A percentile compares a stretch with the other conserved stretches of the same genome.
phyloP scores from a whole-genome alignment of 2,797 vertebrate species.

The Poliocrania exsul region DNA sequence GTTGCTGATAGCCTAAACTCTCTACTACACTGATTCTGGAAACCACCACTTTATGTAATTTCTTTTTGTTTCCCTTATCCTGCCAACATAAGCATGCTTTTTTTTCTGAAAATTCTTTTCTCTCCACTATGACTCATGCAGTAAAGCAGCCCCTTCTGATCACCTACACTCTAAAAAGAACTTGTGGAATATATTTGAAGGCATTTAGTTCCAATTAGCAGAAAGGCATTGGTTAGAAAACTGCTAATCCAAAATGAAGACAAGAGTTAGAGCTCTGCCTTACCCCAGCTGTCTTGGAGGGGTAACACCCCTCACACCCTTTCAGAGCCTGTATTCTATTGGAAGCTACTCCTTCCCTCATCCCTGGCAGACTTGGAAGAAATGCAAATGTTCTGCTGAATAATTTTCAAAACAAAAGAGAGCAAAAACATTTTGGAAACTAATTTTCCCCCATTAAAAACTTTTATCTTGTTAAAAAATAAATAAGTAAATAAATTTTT shows the following conservation, averaged over 20 bases:
- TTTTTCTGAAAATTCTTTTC: background rate
- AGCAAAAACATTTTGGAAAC: background rate
- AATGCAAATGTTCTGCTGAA: background rate
- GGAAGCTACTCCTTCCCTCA: background rate
- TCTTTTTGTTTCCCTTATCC: background rate
- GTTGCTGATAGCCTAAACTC: background rate
- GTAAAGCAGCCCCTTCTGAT: background rate
- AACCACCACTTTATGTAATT: background rate
- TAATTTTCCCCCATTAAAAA: background rate
- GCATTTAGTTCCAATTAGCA: background rate
- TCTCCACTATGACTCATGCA: background rate
- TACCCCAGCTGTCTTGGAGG: accelerated
- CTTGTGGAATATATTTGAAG: background rate
- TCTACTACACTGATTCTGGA: background rate
- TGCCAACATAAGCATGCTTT: background rate
- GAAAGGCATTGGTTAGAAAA: background rate
- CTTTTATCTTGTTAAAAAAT: background rate
- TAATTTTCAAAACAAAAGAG: background rate
- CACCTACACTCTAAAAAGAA: background rate
- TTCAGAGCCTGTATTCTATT: background rate
- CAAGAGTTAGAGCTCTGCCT: background rate
- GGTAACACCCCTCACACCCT: accelerated
- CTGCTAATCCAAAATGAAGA: background rate
- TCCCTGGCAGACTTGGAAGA: background rate
- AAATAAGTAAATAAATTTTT: too few relatives aligned